phyloP scores from a whole-genome alignment of 2,113 vertebrate genomes.

The Siniperca chuatsi region DNA sequence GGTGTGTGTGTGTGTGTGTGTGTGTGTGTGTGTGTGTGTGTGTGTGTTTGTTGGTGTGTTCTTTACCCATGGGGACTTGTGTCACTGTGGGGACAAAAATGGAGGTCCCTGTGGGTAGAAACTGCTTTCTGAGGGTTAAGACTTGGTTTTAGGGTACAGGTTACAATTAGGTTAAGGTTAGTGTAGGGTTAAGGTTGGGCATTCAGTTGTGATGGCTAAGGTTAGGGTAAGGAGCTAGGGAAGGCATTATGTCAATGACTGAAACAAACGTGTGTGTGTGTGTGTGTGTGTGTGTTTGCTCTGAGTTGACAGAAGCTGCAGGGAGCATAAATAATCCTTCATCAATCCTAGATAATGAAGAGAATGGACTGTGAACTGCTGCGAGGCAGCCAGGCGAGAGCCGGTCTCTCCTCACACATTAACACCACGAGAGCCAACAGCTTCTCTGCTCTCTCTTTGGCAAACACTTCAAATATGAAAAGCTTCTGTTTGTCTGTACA shows the following conservation, averaged over 20 bases:
- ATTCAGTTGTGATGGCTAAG: too few relatives aligned
- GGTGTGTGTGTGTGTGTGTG: neutral
- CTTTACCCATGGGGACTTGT: too few relatives aligned
- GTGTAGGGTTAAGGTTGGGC: too few relatives aligned
- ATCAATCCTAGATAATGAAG: slow-evolving; percentile 47
- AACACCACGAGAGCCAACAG: slow-evolving; percentile 8
- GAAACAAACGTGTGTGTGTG: neutral
- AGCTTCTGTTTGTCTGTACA: slow-evolving; percentile 12
- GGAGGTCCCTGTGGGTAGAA: too few relatives aligned
- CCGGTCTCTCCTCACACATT: slow-evolving; percentile 39
- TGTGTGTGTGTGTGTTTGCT: neutral
- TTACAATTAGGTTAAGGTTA: too few relatives aligned
- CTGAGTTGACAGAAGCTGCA: slow-evolving; percentile 22
- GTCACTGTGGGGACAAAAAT: too few relatives aligned
- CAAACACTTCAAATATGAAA: slow-evolving; percentile 22
- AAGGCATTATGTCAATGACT: too few relatives aligned
- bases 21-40: neutral
- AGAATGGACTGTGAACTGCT: slow-evolving; percentile 47
- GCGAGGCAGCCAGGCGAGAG: neutral
- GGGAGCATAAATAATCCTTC: slow-evolving; percentile 34
- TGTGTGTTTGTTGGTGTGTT: neutral
- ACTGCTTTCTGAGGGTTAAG: too few relatives aligned
- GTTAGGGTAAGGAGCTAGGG: too few relatives aligned
- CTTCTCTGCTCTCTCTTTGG: neutral
- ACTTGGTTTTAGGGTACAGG: too few relatives aligned